These are phyloP conservation scores for Triplophysa dalaica DNA, from an alignment of 2,113 vertebrate species.

Conservation along the genomic window DNA sequence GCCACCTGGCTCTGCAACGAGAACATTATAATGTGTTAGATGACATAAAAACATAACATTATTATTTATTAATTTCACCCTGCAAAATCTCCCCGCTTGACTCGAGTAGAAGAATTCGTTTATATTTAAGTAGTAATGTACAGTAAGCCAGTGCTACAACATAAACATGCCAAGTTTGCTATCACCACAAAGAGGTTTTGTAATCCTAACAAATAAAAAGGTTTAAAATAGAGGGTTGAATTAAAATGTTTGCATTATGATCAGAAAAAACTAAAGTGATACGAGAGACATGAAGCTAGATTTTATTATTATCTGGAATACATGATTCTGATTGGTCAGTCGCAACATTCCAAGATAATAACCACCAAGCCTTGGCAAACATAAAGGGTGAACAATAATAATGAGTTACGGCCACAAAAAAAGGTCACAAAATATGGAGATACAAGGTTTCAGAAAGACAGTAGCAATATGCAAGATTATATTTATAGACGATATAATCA, in stretches of 20 bases:
- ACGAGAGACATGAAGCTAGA: background rate
- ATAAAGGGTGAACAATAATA: too few relatives aligned
- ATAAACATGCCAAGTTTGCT: too few relatives aligned
- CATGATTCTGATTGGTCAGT: too few relatives aligned
- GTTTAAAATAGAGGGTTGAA: background rate
- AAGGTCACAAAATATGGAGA: too few relatives aligned
- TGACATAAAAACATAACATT: background rate
- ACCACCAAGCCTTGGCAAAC: too few relatives aligned
- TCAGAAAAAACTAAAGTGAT: background rate
- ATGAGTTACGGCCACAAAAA: too few relatives aligned
- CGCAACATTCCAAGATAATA: too few relatives aligned
- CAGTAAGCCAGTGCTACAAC: background rate
- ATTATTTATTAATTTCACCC: too few relatives aligned
- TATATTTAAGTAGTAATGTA: background rate
- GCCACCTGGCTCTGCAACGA: constrained; percentile 83
- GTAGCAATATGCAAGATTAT: too few relatives aligned
- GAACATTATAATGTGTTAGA: constrained; percentile 46
- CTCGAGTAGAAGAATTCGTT: background rate
- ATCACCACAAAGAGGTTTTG: background rate
- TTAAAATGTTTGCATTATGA: background rate
- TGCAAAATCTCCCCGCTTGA: background rate
- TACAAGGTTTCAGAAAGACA: too few relatives aligned
- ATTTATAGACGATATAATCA: too few relatives aligned
- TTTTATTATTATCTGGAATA: too few relatives aligned
- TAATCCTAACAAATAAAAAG: background rate